Percentiles rank a stretch among this genome's conserved stretches.
These are phyloP conservation scores for Zonitis immaculata DNA, from an alignment of 2,888 invertebrate genomes.

Conservation along the genomic window DNA sequence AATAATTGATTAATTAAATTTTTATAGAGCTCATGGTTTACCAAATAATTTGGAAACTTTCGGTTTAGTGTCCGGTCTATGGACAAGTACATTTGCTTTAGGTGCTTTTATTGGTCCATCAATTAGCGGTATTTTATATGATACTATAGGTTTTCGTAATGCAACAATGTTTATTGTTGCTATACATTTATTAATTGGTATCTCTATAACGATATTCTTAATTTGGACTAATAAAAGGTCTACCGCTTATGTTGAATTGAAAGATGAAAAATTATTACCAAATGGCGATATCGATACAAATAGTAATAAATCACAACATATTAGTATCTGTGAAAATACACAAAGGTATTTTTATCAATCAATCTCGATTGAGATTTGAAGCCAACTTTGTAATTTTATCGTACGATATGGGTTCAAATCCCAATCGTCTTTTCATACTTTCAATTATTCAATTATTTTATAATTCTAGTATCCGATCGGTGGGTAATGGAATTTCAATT, in stretches of 20 bases:
- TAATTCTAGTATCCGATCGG: conserved; percentile 44
- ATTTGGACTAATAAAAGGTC: conserved; percentile 38
- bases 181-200: conserved; percentile 61
- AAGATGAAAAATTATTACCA: conserved; percentile 51
- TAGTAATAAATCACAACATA: conserved; percentile 29
- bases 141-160: conserved; percentile 65
- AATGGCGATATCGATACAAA: conserved; percentile 54
- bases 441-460: no score
- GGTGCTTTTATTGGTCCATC: conserved; percentile 84
- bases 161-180: conserved; percentile 67
- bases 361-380: no score
- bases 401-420: no score
- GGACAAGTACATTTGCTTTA: conserved; percentile 85
- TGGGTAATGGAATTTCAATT: conserved; percentile 56
- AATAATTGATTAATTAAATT: no score
- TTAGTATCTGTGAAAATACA: conserved; percentile 41
- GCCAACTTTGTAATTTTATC: no score
- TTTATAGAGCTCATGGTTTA: conserved; percentile 64
- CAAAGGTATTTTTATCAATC: no score
- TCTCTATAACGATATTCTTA: conserved; percentile 48
- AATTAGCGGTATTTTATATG: conserved; percentile 67
- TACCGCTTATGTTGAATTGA: conserved; percentile 43
- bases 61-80: conserved; percentile 83
- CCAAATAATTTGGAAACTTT: conserved; percentile 85
- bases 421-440: no score